Conservation (phyloP, 2,113 vertebrate genomes). For the Hepsetus odoe region DNA sequence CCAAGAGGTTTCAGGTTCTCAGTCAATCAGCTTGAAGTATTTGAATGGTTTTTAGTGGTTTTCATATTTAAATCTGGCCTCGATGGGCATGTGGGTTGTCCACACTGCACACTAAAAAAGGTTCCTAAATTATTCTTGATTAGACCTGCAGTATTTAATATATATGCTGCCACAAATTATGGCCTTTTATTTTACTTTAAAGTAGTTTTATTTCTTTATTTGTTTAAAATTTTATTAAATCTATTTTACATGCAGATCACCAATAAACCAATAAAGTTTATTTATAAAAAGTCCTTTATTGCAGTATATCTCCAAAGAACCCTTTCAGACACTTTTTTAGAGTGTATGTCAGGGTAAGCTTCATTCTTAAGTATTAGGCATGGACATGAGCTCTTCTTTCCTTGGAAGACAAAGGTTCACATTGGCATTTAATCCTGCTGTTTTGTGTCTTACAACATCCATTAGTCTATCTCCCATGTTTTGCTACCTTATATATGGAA, state of each 20-base stretch:
- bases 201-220: not conserved
- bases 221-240: not conserved
- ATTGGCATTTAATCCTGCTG: not conserved
- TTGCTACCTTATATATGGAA: not conserved
- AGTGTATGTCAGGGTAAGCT: not conserved
- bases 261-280: not conserved
- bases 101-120: not conserved
- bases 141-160: not conserved
- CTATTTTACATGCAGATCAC: not conserved
- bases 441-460: not conserved
- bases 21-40: not conserved
- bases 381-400: not conserved
- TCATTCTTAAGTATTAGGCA: not conserved
- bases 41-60: slow-evolving; percentile 1
- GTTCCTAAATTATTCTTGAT: not conserved
- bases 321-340: not conserved
- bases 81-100: not conserved
- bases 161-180: not conserved
- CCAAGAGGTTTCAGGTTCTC: slow-evolving; percentile 4
- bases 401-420: not conserved
- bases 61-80: slow-evolving; percentile 12
- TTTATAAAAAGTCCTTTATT: not conserved
- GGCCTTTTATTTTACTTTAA: not conserved
- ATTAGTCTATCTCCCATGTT: not conserved
- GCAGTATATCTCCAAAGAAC: not conserved